Percentiles rank a stretch among this genome's conserved stretches.
Evolutionary conservation across 23 tunicate genomes (phyloP).

Genomic region (Pegea sp.): DNA sequence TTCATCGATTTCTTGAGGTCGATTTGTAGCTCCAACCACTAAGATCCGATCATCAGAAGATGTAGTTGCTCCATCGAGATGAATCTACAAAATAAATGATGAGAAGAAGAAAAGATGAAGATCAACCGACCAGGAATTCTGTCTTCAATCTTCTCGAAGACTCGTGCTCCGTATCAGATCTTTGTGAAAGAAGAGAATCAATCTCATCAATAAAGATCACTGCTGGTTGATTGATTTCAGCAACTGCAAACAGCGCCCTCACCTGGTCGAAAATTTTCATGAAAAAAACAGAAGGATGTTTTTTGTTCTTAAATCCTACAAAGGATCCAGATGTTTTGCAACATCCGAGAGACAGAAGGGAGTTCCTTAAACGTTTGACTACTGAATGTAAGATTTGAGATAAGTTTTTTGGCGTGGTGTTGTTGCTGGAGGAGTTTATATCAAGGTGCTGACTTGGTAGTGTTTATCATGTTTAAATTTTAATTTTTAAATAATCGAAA

Average conservation of each 20-base stretch:
- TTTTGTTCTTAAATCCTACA: too few relatives aligned
- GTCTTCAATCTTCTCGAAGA: conserved; percentile 81
- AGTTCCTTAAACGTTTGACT: too few relatives aligned
- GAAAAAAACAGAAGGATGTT: too few relatives aligned
- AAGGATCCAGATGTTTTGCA: too few relatives aligned
- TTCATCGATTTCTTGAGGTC: conserved; percentile 98
- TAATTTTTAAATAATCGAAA: too few relatives aligned
- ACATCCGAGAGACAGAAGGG: too few relatives aligned
- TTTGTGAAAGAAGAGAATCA: conserved; percentile 64
- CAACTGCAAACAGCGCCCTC: conserved; percentile 76
- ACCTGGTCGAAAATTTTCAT: too few relatives aligned
- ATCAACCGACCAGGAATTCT: conserved; percentile 86
- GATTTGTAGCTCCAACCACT: conserved; percentile 95
- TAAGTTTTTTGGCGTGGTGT: too few relatives aligned
- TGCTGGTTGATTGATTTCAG: conserved; percentile 58
- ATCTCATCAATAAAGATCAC: conserved; percentile 96
- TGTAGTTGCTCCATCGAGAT: conserved; percentile 87
- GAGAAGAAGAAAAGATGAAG: too few relatives aligned
- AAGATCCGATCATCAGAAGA: conserved; percentile 78
- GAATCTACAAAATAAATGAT: conserved; percentile 50
- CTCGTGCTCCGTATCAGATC: conserved; percentile 88
- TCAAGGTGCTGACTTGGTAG: background rate
- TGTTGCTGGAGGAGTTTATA: conserved; percentile 2
- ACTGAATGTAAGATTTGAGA: too few relatives aligned
- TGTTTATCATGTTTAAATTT: too few relatives aligned